Evolutionary conservation across 2,113 vertebrate genomes (phyloP).

Genomic region (Pygoscelis adeliae): DNA sequence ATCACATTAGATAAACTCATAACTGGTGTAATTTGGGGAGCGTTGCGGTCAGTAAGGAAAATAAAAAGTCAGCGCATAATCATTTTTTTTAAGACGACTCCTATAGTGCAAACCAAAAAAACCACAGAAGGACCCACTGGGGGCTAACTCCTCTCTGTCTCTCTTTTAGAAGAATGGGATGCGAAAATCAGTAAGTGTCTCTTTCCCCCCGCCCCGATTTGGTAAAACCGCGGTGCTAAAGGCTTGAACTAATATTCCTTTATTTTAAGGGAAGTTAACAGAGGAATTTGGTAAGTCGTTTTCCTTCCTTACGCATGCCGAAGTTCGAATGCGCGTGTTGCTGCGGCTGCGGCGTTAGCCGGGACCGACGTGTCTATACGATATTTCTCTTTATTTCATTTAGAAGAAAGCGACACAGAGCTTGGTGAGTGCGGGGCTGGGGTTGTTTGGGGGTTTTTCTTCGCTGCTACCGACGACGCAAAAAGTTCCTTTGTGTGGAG

Average conservation of each 20-base stretch:
- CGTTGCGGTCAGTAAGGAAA: too few species aligned
- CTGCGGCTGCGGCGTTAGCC: rapidly evolving
- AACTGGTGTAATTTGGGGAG: neutral
- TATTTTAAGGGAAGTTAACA: neutral
- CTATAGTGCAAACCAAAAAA: neutral
- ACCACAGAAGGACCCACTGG: too few species aligned
- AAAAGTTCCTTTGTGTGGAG: neutral
- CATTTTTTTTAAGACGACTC: neutral
- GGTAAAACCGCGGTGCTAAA: too few species aligned
- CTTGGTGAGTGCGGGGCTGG: neutral
- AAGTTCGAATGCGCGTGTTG: rapidly evolving
- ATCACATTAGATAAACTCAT: neutral
- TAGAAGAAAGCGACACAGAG: neutral
- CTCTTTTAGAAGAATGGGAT: neutral
- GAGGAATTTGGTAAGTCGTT: neutral
- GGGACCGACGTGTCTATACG: rapidly evolving
- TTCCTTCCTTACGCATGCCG: rapidly evolving
- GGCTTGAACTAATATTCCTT: neutral
- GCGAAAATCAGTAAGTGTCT: neutral
- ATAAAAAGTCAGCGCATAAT: neutral
- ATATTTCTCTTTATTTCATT: neutral
- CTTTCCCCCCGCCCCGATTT: too few species aligned
- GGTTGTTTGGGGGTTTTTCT: too few species aligned
- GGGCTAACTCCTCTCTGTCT: neutral
- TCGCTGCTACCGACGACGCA: neutral